These are phyloP conservation scores for Phaenicophaeus curvirostris DNA, from an alignment of 2,797 vertebrate species.

Conservation along the genomic window DNA sequence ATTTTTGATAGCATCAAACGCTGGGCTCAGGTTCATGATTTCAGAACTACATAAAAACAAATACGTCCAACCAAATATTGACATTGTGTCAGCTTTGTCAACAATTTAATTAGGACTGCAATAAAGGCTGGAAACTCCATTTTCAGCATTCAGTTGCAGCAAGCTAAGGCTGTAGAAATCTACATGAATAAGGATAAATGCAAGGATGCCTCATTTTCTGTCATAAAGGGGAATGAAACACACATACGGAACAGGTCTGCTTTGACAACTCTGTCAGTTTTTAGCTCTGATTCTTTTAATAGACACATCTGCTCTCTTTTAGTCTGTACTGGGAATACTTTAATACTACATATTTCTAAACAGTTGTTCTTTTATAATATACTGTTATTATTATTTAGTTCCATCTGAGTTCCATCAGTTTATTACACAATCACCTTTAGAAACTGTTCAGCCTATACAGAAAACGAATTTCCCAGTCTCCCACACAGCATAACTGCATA, in stretches of 20 bases:
- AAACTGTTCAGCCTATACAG: neutral
- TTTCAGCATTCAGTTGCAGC: neutral
- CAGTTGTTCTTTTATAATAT: neutral
- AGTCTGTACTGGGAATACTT: neutral
- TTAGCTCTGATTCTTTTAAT: slow-evolving; percentile 30
- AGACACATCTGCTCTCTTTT: slow-evolving; percentile 11
- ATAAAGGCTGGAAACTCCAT: neutral
- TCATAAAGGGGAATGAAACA: neutral
- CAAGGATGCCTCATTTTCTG: slow-evolving; percentile 1
- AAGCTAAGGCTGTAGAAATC: neutral
- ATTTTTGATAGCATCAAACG: neutral
- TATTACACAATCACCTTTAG: neutral
- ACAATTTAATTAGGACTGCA: slow-evolving; percentile 45
- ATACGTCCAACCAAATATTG: neutral
- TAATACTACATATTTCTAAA: neutral
- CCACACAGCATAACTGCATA: neutral
- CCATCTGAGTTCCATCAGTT: neutral
- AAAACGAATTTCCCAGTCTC: neutral
- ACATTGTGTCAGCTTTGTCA: slow-evolving; percentile 20
- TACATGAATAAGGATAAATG: neutral
- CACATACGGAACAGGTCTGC: neutral
- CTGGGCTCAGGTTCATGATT: neutral
- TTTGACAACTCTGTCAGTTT: slow-evolving; percentile 31
- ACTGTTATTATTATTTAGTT: neutral
- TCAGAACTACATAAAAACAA: slow-evolving; percentile 6